phyloP scores from a whole-genome alignment of 2,888 invertebrate genomes.

The Neoascia interrupta region DNA sequence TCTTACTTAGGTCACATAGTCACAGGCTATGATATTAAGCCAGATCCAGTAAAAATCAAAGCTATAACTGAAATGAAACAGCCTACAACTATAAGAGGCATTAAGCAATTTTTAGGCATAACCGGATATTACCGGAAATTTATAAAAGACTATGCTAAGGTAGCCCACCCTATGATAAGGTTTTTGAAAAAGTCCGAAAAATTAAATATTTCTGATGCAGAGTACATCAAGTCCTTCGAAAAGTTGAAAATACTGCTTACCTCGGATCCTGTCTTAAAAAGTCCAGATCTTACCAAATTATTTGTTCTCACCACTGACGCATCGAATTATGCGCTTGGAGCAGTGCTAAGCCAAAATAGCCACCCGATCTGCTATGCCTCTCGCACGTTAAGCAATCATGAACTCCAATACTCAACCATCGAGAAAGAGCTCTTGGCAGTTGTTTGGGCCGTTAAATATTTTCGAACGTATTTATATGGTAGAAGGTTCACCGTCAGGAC shows the following conservation, averaged over 20 bases:
- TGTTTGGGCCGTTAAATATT: conserved; percentile 59
- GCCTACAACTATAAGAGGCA: neutral
- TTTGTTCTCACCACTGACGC: neutral
- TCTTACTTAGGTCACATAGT: neutral
- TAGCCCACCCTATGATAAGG: neutral
- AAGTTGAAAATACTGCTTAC: neutral
- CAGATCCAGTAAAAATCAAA: neutral
- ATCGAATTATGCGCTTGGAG: neutral
- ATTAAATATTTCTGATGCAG: neutral
- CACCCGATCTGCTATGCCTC: conserved; percentile 57
- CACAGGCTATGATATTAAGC: neutral
- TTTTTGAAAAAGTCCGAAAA: neutral
- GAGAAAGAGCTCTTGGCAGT: conserved; percentile 62
- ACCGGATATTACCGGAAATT: neutral
- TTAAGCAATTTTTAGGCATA: neutral
- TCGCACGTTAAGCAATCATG: conserved; percentile 58
- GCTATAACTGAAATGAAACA: neutral
- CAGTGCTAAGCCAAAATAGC: conserved; percentile 46
- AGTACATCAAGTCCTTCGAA: neutral
- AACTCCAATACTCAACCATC: conserved; percentile 40
- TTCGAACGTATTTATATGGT: conserved; percentile 57
- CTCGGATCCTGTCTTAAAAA: neutral
- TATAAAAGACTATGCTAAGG: no score
- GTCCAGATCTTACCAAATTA: neutral
- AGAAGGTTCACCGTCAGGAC: conserved; percentile 43